These are phyloP conservation scores for Podabrus alpinus DNA, from an alignment of 2,888 invertebrate species.

Conservation along the genomic window DNA sequence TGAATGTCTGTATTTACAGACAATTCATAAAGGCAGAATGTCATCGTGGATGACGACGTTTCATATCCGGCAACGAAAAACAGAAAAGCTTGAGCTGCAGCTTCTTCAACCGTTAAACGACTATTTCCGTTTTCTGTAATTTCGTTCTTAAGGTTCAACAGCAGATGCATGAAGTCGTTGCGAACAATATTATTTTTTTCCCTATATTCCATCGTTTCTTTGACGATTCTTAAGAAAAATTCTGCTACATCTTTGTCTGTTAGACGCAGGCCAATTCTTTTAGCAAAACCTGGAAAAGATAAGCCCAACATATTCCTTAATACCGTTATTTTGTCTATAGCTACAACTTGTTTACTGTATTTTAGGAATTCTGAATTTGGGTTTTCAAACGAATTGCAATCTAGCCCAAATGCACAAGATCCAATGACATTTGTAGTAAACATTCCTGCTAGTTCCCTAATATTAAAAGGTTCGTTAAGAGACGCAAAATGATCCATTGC, in stretches of 20 bases:
- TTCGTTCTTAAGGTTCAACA: conserved; percentile 3
- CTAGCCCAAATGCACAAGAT: conserved; percentile 61
- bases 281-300: conserved; percentile 53
- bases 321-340: conserved; percentile 8
- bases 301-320: conserved; percentile 50
- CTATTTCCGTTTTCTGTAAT: background rate
- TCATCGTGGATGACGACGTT: conserved; percentile 53
- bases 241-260: conserved; percentile 13
- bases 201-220: conserved; percentile 1
- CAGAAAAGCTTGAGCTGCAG: conserved; percentile 50
- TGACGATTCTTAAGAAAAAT: background rate
- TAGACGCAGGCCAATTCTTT: conserved; percentile 32
- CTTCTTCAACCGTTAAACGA: background rate
- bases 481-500: conserved; percentile 33
- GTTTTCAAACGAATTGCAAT: conserved; percentile 59
- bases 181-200: conserved; percentile 1
- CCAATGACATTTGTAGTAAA: conserved; percentile 61
- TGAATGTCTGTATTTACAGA: conserved; percentile 56
- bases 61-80: conserved; percentile 59
- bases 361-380: conserved; percentile 55
- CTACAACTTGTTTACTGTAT: conserved; percentile 20
- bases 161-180: conserved; percentile 7
- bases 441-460: conserved; percentile 53
- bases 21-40: conserved; percentile 55
- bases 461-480: conserved; percentile 47